Conservation (phyloP, 2,113 vertebrate species). For the Larimichthys polyactis region DNA sequence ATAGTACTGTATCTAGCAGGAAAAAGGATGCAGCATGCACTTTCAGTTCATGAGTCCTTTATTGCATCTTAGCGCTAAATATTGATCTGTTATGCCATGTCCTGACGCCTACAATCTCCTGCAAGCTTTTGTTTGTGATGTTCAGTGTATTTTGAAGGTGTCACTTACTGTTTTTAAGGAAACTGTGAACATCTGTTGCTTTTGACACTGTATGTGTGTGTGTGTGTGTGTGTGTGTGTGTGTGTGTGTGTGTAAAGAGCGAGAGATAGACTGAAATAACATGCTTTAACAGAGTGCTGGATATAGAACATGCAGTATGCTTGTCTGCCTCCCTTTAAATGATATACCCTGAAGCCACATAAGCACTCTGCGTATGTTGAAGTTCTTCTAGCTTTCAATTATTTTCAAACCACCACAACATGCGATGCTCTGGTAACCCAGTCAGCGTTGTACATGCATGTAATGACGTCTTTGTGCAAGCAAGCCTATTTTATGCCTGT, state of each 20-base stretch:
- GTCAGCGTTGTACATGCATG: constrained; percentile 26
- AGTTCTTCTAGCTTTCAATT: constrained; percentile 61
- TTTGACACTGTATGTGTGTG: neutral
- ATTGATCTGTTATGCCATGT: neutral
- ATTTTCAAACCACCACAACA: constrained; percentile 32
- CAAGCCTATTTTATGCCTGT: neutral
- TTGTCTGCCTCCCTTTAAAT: constrained; percentile 66
- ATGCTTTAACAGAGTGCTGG: constrained; percentile 28
- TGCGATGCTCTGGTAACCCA: constrained; percentile 18
- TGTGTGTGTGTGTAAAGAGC: neutral
- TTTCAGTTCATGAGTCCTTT: too few relatives aligned
- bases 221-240: neutral
- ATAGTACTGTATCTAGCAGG: neutral
- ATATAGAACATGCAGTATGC: constrained; percentile 53
- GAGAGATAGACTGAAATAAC: constrained; percentile 35
- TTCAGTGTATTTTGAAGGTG: neutral
- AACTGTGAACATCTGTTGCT: constrained; percentile 40
- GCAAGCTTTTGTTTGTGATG: neutral
- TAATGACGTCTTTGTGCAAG: neutral
- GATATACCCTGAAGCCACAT: constrained; percentile 63
- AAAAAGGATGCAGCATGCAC: neutral
- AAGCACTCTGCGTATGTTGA: constrained; percentile 35
- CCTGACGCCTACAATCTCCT: neutral
- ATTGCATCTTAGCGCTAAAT: neutral
- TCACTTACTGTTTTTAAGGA: constrained; percentile 15